Base-by-base conservation (phyloP, 2,113 vertebrate genomes). In the Oncorhynchus nerka region DNA sequence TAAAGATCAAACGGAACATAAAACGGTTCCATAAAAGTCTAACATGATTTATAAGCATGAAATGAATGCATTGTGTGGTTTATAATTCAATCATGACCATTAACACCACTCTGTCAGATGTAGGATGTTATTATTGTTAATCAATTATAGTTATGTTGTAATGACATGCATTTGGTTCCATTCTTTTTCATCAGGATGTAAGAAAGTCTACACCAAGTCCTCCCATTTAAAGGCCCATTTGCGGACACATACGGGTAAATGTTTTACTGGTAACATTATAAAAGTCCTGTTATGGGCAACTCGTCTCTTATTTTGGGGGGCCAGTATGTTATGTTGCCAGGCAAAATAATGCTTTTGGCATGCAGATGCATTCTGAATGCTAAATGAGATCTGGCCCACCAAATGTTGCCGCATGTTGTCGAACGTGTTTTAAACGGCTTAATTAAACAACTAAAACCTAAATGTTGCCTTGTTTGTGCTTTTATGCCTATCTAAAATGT, bases 151-250 rank as follows among this genome's bases (percentile, higher is more conserved):
- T 24, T 62, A 11, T 62, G n/a, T 64, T 62, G 59, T 69, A n/a
- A 69, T 45, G 34, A 61, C 28, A 74, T 16, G 32, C 8, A 57
- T 57, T 73, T 75, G 7, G 20, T 80, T 74, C 3, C 70, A 24
- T 80, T 81, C 83, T 87, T 84, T 78, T 91, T 86, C 62, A 64
- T 81, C 82, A 99, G 97, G 97, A 62, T 99, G 97, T 91, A 96
- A 94, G 67, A 99, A 98, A 92, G 97, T 99, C 62, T 99, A 99
- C 93, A 99, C 97, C 77, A 99, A 99, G 93, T 98, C 97, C 30
- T 99, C 97, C 83, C 97, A 99, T 91, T 92, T 99, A 88, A 99
- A 99, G 93, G 97, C 97, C 19, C 97, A 99, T 92, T 93, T 97
- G 86, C 95, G 97, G 87, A 98, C 97, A 87, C 97, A 98, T 88